These are phyloP conservation scores for Pyrgus malvae DNA, from an alignment of 2,888 invertebrate genomes.

Conservation along the genomic window DNA sequence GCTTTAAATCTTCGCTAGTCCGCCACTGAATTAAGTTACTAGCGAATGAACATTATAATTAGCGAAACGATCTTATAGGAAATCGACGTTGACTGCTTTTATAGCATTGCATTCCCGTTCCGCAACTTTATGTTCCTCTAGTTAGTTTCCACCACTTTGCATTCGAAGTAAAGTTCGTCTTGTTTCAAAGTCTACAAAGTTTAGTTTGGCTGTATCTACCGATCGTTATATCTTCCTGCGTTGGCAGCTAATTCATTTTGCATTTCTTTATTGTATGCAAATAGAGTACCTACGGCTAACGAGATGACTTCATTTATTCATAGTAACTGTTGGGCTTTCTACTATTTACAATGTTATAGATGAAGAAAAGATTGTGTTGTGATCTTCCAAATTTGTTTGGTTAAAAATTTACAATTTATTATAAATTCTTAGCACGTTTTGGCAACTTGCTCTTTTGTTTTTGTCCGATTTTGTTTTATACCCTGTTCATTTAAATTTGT, in stretches of 20 bases:
- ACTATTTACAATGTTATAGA: constrained; percentile 30
- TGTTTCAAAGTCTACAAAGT: constrained; percentile 20
- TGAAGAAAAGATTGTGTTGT: not conserved
- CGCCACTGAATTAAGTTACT: constrained; percentile 23
- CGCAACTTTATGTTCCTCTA: constrained; percentile 21
- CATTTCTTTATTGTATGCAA: constrained; percentile 56
- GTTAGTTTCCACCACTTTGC: constrained; percentile 6
- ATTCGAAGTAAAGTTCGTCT: constrained; percentile 22
- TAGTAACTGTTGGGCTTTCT: constrained; percentile 37
- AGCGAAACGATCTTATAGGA: constrained; percentile 26
- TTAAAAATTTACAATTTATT: too few species aligned
- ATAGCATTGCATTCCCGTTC: constrained; percentile 25
- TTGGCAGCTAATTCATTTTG: constrained; percentile 44
- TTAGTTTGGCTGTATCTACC: constrained; percentile 9
- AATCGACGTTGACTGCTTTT: constrained; percentile 27
- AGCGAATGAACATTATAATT: constrained; percentile 27
- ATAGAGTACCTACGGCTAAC: constrained; percentile 41
- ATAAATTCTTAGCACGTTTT: too few species aligned
- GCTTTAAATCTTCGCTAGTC: constrained; percentile 13
- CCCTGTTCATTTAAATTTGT: too few species aligned
- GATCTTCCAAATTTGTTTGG: not conserved
- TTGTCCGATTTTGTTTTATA: too few species aligned
- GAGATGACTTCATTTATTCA: constrained; percentile 43
- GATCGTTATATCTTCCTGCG: constrained; percentile 24
- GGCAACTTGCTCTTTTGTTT: too few species aligned